Percentiles rank a stretch among this genome's conserved stretches.
phyloP scores from a whole-genome alignment of 2,797 vertebrate species.

The Lithobates sylvaticus region DNA sequence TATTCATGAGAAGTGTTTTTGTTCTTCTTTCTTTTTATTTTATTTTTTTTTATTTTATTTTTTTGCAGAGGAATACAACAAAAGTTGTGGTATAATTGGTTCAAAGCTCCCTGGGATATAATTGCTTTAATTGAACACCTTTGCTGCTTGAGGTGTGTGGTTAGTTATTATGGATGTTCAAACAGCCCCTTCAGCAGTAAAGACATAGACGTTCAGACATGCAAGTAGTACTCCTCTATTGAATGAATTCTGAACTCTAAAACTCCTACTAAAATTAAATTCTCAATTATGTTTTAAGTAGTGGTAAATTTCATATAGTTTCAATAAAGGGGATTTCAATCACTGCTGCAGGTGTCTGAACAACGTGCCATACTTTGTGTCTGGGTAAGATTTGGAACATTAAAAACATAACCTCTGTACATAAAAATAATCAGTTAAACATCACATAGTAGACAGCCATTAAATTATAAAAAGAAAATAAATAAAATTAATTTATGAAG shows the following conservation, averaged over 20 bases:
- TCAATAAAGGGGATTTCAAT: slow-evolving; percentile 78
- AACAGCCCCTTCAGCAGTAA: slow-evolving; percentile 13
- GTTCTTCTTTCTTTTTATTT: slow-evolving; percentile 63
- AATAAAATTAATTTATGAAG: slow-evolving; percentile 98
- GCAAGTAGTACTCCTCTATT: slow-evolving; percentile 79
- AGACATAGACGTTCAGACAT: slow-evolving; percentile 79
- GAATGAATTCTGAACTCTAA: slow-evolving; percentile 74
- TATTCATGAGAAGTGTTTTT: slow-evolving; percentile 82
- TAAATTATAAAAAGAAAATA: slow-evolving; percentile 91
- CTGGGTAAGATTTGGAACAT: slow-evolving; percentile 88
- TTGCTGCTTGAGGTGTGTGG: slow-evolving; percentile 44
- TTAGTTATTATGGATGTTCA: slow-evolving; percentile 8
- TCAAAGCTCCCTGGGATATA: slow-evolving; percentile 85
- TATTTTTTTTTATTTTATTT: slow-evolving; percentile 42
- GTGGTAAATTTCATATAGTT: slow-evolving; percentile 79
- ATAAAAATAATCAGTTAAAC: slow-evolving; percentile 89
- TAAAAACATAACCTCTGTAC: slow-evolving; percentile 86
- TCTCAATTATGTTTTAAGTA: slow-evolving; percentile 80
- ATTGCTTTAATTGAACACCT: slow-evolving; percentile 76
- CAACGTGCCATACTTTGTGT: slow-evolving; percentile 93
- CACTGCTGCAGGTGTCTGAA: slow-evolving; percentile 93
- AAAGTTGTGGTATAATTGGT: slow-evolving; percentile 88
- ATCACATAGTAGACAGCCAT: slow-evolving; percentile 96
- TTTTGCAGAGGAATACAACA: slow-evolving; percentile 66
- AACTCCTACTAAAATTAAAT: slow-evolving; percentile 75